Evolutionary conservation across 64 coral and sea anemone species (phyloP), one percentile per base, ranked within the genome.

Genomic region (Montipora efflorescens): DNA sequence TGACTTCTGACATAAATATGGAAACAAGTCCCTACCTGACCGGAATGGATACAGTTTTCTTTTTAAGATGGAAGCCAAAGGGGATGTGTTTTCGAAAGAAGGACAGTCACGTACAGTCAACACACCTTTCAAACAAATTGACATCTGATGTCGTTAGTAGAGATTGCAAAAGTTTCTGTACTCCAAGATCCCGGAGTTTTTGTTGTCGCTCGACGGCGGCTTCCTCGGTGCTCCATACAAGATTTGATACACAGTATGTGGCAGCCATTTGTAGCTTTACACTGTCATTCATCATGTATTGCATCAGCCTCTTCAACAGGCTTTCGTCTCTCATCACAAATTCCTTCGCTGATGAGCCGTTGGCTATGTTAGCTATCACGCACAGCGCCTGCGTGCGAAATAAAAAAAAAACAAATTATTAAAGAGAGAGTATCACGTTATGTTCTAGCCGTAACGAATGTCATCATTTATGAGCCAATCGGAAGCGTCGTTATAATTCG

Each of bases 201-300:
- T 80, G 87, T 25, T 98, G 97, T 2, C 97, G 70, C 8, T 95
- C 97, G 11, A 91, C 55, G 4, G 97, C 94, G 3, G 94, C 97
- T 4, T 98, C 97, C 53, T 98, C 97, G 4, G 91, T 95, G 22
- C 90, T 95, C 97, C 97, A 98, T 13, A 95, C 97, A 9, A 98
- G 91, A 79, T 98, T 98, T 2, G 97, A 98, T 43, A 98, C 95
- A n/a, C 94, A 95, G 61, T 98, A 98, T 0, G 94, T 98, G 0
- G 97, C 91, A 14, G 97, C 94, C 94, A 98, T 95, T 80, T 98
- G 94, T 43, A 98, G 71, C 82, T 98, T 95, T 21, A 98, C 94
- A 50, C 94, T 93, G 75, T 98, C 97, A 28, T 95, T 92, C 94
- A 95, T 95, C 91, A 98, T 98, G 72, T 98, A 98, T 23, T 95